Base-by-base conservation (phyloP, 2,113 vertebrate genomes). In the Plectropomus leopardus region DNA sequence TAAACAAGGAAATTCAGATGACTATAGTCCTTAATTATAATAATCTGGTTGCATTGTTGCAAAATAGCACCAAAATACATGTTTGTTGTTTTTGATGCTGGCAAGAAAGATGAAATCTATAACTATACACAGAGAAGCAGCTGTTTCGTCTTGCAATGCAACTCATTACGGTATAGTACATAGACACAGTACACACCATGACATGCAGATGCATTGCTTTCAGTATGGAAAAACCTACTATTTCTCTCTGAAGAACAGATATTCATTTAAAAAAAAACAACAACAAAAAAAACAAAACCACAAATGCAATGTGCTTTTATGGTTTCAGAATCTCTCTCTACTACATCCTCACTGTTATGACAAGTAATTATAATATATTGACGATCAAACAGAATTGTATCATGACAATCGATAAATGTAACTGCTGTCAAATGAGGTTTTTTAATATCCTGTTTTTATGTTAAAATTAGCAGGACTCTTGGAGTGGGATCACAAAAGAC, bases 51-150 rank as follows among this genome's bases (percentile, higher is more conserved):
- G 36, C 45, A 19, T 54, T 63, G 50, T 44, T 51, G 16, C 40
- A 40, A 67, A 76, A 72, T 40, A 63, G 17, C 30, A 36, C n/a
- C 6, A 50, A 63, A 66, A 61, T 50, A 30, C 19, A 42, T 28
- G 44, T 47, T 72, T 73, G 64, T 48, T 17, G 40, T 79, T 83
- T 71, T 47, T 64, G 60, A 45, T 64, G 60, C 40, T 75, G 16
- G 9, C 36, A 24, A 19, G 15, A 51, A 53, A 42, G 10, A 17
- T 40, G 5, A 34, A 50, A 71, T 40, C 0, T 32, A 3, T 42
- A 69, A 60, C 10, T 68, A 24, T 32, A 48, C 10, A 13, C 57
- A 51, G 57, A 34, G n/a, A 40, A 80, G 10, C 55, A 21, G 10
- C 16, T 54, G 28, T 50, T 69, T 44, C 45, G 8, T 30, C 15